Base-by-base conservation (phyloP, 2,797 vertebrate genomes). In the Paedocypris micromegethes region DNA sequence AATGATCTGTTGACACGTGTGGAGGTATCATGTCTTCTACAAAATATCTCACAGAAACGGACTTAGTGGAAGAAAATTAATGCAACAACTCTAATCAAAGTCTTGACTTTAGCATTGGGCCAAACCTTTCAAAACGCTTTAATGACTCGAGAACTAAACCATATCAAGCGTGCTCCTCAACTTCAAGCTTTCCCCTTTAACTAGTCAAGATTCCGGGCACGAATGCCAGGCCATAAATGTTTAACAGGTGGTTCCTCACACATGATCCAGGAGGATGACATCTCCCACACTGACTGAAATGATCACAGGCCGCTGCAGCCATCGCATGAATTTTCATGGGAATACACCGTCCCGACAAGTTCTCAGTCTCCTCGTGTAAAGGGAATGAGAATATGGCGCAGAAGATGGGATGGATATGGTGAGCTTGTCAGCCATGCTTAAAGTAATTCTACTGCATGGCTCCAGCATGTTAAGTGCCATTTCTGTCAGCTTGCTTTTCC, bases 381-480 rank as follows among this genome's bases (percentile, higher is more conserved):
- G 57, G 63, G 64, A 55, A 78, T 75, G 59, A 61, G 60, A 65
- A 39, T 65, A 23, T 37, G 62, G 66, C 76, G 60, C 58, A 61
- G 64, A 66, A 77, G 59, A 58, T 54, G 59, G 56, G 69, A 79
- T 66, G 70, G 72, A 77, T 59, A 77, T 73, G 70, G 63, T 37
- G 52, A 65, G 50, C 66, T 74, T 57, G 64, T 74, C 70, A 66
- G 54, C 46, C 60, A 72, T 60, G 56, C 62, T 70, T 55, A 50
- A 42, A 2, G 40, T 2, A 23, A n/a, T 58, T 47, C 45, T 60
- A 72, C 67, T 69, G 70, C 70, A 77, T 62, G 59, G 4, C 51
- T 50, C 45, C 51, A 57, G 65, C 46, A 71, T 70, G 43, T 49
- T 65, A 68, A 74, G 9, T 66, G 47, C 47, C 44, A 7, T 55